Conservation (phyloP, 1,140 invertebrate species). For the Drosophila micromelanica region DNA sequence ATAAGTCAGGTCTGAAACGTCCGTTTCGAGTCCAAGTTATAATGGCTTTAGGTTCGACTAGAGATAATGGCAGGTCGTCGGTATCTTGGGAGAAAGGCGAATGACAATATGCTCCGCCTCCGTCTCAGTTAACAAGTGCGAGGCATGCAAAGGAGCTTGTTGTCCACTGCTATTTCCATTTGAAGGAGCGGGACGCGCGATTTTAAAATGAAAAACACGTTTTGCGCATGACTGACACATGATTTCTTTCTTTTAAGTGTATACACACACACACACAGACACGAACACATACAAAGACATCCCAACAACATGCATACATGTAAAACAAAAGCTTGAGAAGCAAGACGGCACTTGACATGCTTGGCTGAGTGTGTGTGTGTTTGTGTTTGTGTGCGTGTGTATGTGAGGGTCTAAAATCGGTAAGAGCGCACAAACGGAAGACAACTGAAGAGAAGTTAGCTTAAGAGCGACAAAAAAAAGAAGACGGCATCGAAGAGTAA, state of each 20-base stretch:
- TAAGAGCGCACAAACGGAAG: slow-evolving; percentile 31
- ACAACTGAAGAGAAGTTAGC: slow-evolving; percentile 22
- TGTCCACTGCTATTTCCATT: slow-evolving; percentile 26
- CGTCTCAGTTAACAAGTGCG: slow-evolving; percentile 70
- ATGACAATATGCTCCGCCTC: slow-evolving; percentile 79
- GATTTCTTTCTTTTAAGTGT: slow-evolving; percentile 69
- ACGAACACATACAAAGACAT: slow-evolving; percentile 20
- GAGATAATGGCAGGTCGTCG: slow-evolving; percentile 39
- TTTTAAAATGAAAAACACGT: slow-evolving; percentile 83
- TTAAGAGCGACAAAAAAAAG: slow-evolving; percentile 37
- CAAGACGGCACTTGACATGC: slow-evolving; percentile 24
- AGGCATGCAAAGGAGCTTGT: slow-evolving; percentile 75
- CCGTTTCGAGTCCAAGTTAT: slow-evolving; percentile 19
- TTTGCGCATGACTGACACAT: slow-evolving; percentile 83
- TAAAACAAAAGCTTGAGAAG: slow-evolving; percentile 35
- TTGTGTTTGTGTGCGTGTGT: neutral
- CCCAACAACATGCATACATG: slow-evolving; percentile 10
- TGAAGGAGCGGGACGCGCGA: slow-evolving; percentile 69
- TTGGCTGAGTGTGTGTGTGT: neutral
- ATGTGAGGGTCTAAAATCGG: slow-evolving; percentile 8
- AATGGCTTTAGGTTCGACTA: slow-evolving; percentile 35
- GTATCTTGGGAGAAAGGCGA: slow-evolving; percentile 49
- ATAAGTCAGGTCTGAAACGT: slow-evolving; percentile 23
- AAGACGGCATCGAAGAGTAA: slow-evolving; percentile 41
- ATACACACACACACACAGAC: no score